Evolutionary conservation across 2,113 vertebrate species (phyloP).

Genomic region (Stigmatopora nigra): DNA sequence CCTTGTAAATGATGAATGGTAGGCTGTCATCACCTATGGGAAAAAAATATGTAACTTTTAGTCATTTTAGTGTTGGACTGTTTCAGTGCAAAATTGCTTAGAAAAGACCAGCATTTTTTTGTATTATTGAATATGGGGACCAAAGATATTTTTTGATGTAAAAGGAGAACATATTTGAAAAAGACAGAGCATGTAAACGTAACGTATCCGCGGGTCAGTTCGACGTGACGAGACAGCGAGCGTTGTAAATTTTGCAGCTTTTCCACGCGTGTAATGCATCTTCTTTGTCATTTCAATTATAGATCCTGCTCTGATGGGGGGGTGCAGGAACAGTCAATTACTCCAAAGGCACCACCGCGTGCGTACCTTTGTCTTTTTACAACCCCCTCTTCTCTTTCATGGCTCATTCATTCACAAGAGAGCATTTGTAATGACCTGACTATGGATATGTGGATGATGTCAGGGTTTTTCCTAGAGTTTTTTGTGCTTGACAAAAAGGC

Average conservation of each 20-base stretch:
- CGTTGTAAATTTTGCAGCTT: slow-evolving; percentile 62
- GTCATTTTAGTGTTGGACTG: background rate
- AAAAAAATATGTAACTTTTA: slow-evolving; percentile 20
- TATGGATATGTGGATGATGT: no score
- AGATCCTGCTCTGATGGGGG: slow-evolving; percentile 70
- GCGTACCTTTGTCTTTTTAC: slow-evolving; percentile 22
- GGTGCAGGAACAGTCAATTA: slow-evolving; percentile 54
- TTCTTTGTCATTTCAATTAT: slow-evolving; percentile 80
- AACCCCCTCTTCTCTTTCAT: background rate
- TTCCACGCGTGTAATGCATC: slow-evolving; percentile 64
- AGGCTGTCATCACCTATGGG: slow-evolving; percentile 42
- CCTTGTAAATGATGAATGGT: slow-evolving; percentile 58
- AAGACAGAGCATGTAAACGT: background rate
- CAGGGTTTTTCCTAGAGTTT: background rate
- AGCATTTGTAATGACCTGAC: slow-evolving; percentile 56
- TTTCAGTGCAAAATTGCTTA: no score
- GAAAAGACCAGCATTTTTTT: no score
- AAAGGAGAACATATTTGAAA: no score
- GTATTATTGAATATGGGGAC: no score
- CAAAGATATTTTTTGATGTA: no score
- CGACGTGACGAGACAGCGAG: slow-evolving; percentile 43
- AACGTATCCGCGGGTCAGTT: background rate
- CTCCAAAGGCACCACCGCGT: slow-evolving; percentile 12
- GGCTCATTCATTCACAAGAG: slow-evolving; percentile 38
- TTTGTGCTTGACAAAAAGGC: background rate